Conservation (phyloP, 2,888 invertebrate species). For the Aporophyla lueneburgensis region DNA sequence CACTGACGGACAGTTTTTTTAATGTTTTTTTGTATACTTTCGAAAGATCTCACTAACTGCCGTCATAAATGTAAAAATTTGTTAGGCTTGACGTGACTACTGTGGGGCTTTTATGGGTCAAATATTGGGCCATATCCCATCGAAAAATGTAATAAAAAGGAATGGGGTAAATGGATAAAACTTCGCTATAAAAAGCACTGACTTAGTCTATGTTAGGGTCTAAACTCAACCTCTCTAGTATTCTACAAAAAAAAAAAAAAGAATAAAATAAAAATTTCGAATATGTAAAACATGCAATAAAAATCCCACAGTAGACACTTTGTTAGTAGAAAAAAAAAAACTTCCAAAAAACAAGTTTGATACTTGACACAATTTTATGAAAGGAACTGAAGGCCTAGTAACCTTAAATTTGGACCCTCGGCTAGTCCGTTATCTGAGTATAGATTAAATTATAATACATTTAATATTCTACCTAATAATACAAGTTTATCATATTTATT, state of each 20-base stretch:
- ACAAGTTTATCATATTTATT: constrained; percentile 51
- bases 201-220: not conserved
- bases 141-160: not conserved
- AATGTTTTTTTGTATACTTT: constrained; percentile 80
- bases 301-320: constrained; percentile 64
- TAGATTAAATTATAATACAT: constrained; percentile 44
- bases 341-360: constrained; percentile 69
- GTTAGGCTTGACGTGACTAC: constrained; percentile 70
- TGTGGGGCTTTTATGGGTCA: constrained; percentile 67
- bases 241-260: constrained; percentile 22
- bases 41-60: constrained; percentile 86
- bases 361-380: constrained; percentile 66
- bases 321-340: constrained; percentile 67
- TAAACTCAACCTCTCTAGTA: not conserved
- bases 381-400: constrained; percentile 66
- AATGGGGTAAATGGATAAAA: not conserved
- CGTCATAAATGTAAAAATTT: constrained; percentile 75
- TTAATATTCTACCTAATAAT: constrained; percentile 33
- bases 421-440: constrained; percentile 51
- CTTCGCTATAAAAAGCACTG: not conserved
- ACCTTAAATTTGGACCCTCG: constrained; percentile 52
- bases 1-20: constrained; percentile 78
- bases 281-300: constrained; percentile 16
- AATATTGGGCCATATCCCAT: constrained; percentile 12
- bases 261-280: not conserved